These are phyloP conservation scores for Dicranocentrus wangi DNA, from an alignment of 2,888 invertebrate species.

Conservation along the genomic window DNA sequence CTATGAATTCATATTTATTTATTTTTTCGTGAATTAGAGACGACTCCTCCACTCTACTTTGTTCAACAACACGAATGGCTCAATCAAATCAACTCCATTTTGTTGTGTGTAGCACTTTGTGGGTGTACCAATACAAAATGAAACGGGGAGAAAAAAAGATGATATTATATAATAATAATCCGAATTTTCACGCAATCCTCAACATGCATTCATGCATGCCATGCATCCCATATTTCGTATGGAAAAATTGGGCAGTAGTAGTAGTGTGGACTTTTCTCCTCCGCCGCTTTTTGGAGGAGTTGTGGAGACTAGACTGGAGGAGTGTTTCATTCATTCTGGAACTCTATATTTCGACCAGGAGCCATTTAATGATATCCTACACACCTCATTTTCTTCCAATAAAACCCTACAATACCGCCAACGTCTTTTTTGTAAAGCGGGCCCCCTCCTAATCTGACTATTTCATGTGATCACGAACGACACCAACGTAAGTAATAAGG, in stretches of 20 bases:
- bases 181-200: neutral
- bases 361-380: constrained; percentile 62
- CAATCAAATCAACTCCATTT: constrained; percentile 42
- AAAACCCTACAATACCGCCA: constrained; percentile 32
- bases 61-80: constrained; percentile 50
- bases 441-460: constrained; percentile 50
- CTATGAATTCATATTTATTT: too few relatives aligned
- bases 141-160: neutral
- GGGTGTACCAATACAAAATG: too few relatives aligned
- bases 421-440: constrained; percentile 10
- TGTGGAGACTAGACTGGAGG: too few relatives aligned
- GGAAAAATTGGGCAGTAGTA: constrained; percentile 3
- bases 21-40: too few relatives aligned
- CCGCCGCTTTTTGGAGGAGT: too few relatives aligned
- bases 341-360: constrained; percentile 42
- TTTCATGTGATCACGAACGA: constrained; percentile 49
- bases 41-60: too few relatives aligned
- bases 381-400: constrained; percentile 62
- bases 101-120: neutral
- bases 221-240: neutral
- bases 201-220: constrained; percentile 21
- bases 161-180: neutral
- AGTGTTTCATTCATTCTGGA: constrained; percentile 47
- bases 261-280: too few relatives aligned
- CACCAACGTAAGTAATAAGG: constrained; percentile 58